A percentile compares a stretch with the other conserved stretches of the same genome.
Conservation (phyloP, 2,113 vertebrate genomes). For the Cichladusa arquata region DNA sequence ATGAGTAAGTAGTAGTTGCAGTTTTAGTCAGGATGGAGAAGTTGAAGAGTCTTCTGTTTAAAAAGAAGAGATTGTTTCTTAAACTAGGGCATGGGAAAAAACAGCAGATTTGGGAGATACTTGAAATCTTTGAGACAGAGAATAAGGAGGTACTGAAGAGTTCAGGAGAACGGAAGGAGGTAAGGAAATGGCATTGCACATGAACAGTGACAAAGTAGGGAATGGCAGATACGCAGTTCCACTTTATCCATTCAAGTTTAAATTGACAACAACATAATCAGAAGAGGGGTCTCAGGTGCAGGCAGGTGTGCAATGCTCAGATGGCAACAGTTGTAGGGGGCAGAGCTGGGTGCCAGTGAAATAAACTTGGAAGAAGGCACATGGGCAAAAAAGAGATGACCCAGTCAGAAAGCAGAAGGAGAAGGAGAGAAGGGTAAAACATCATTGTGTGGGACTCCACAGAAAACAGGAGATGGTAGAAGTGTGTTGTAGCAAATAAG, state of each 20-base stretch:
- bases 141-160: background rate
- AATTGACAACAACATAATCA: background rate
- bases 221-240: background rate
- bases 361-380: background rate
- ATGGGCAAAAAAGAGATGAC: background rate
- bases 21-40: slow-evolving; percentile 7
- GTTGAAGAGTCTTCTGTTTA: background rate
- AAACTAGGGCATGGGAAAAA: background rate
- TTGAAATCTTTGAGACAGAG: background rate
- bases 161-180: background rate
- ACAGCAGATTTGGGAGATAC: background rate
- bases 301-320: background rate
- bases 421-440: background rate
- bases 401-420: background rate
- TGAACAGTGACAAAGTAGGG: background rate
- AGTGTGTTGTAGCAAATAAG: background rate
- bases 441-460: background rate
- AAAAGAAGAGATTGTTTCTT: background rate
- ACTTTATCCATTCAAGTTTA: background rate
- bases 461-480: background rate
- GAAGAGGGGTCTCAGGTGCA: background rate
- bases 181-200: background rate
- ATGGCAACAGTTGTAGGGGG: background rate
- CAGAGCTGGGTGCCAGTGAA: background rate
- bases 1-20: slow-evolving; percentile 38